These are phyloP conservation scores for Sebastes goodei DNA, from an alignment of 2,797 vertebrate species.

Conservation along the genomic window DNA sequence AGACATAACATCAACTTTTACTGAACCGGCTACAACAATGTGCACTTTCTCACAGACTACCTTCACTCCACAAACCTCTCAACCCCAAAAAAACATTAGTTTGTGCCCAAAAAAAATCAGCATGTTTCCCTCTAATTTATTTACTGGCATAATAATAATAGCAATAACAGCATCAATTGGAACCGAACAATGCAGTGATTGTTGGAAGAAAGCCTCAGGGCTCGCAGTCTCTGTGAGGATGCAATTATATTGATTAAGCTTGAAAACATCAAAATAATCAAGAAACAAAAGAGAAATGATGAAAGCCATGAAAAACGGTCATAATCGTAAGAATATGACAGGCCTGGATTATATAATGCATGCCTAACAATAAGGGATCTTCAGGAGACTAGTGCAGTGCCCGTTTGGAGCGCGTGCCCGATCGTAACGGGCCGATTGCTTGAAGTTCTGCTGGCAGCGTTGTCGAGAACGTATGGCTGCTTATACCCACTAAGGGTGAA, in stretches of 20 bases:
- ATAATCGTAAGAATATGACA: neutral
- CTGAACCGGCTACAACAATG: neutral
- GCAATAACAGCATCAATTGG: conserved; percentile 14
- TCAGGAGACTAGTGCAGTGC: too few relatives aligned
- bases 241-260: conserved; percentile 26
- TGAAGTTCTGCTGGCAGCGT: too few relatives aligned
- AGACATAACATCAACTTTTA: neutral
- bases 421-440: neutral
- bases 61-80: neutral
- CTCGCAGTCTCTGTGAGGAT: neutral
- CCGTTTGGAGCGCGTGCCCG: fast-evolving
- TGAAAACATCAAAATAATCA: conserved; percentile 5
- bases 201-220: conserved; percentile 23
- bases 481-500: neutral
- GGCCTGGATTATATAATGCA: neutral
- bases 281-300: neutral
- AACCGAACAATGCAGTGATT: conserved; percentile 13
- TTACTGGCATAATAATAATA: conserved; percentile 31
- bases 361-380: too few relatives aligned
- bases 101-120: conserved; percentile 5
- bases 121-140: neutral
- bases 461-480: neutral
- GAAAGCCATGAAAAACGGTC: neutral
- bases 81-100: neutral
- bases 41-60: neutral